Evolutionary conservation across 1,140 invertebrate genomes (phyloP).

Genomic region (Cepaea nemoralis): DNA sequence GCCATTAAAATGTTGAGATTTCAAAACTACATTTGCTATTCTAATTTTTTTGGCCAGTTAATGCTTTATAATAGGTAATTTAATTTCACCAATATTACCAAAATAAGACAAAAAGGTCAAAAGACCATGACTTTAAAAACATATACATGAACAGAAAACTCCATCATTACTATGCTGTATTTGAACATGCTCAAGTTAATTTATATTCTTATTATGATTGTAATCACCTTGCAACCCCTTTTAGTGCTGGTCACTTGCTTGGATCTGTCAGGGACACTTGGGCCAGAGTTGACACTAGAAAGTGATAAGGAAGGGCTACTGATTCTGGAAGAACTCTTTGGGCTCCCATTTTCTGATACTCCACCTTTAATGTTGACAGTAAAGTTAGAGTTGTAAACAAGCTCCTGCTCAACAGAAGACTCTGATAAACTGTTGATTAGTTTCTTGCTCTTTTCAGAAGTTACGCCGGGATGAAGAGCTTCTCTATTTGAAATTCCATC

Average conservation of each 20-base stretch:
- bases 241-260: slow-evolving; percentile 28
- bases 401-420: neutral
- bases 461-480: neutral
- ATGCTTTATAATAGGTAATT: no score
- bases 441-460: neutral
- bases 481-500: neutral
- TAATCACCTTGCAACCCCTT: slow-evolving; percentile 20
- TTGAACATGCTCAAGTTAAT: no score
- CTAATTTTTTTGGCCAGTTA: no score
- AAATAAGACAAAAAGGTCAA: no score
- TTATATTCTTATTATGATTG: neutral
- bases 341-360: neutral
- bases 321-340: slow-evolving; percentile 6
- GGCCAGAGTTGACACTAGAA: slow-evolving; percentile 1
- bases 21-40: no score
- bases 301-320: slow-evolving; percentile 7
- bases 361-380: neutral
- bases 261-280: neutral
- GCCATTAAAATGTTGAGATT: no score
- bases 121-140: no score
- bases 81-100: no score
- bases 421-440: neutral
- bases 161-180: no score
- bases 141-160: no score
- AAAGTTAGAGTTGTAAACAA: neutral